Evolutionary conservation across 2,888 invertebrate species (phyloP).

Genomic region (Iphiclides podalirius): DNA sequence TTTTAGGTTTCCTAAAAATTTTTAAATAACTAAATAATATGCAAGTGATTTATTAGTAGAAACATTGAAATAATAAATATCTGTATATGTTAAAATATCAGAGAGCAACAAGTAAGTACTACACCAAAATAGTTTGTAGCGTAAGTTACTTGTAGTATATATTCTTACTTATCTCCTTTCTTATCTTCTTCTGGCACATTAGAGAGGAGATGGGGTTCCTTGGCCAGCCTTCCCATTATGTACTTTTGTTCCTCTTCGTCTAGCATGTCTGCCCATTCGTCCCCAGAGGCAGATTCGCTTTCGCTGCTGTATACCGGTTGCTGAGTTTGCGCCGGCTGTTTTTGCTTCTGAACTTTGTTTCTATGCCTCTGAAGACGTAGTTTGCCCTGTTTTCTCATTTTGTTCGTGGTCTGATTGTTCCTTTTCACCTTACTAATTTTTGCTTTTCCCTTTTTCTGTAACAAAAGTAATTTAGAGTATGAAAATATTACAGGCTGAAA

Average conservation of each 20-base stretch:
- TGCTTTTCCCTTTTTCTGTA: slow-evolving; percentile 74
- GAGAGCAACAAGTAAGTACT: too few relatives aligned
- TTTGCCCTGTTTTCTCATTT: slow-evolving; percentile 78
- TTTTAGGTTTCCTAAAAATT: slow-evolving; percentile 48
- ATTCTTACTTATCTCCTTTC: slow-evolving; percentile 46
- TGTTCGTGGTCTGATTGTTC: slow-evolving; percentile 80
- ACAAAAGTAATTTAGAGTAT: slow-evolving; percentile 26
- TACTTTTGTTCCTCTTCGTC: slow-evolving; percentile 79
- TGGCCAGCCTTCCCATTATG: slow-evolving; percentile 62
- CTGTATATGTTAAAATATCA: too few relatives aligned
- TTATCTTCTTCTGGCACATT: slow-evolving; percentile 61
- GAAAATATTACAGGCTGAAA: not conserved
- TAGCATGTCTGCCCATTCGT: slow-evolving; percentile 80
- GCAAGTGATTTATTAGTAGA: too few relatives aligned
- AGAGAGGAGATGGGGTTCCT: slow-evolving; percentile 62
- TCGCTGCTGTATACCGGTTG: slow-evolving; percentile 63
- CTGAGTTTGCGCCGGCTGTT: slow-evolving; percentile 46
- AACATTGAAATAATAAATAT: too few relatives aligned
- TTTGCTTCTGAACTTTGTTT: slow-evolving; percentile 56
- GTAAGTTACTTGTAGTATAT: too few relatives aligned
- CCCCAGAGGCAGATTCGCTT: slow-evolving; percentile 68
- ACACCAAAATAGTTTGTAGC: too few relatives aligned
- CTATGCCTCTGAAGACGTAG: slow-evolving; percentile 69
- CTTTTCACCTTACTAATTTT: slow-evolving; percentile 79
- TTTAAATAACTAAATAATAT: too few relatives aligned